Evolutionary conservation across 2,113 vertebrate species (phyloP).

Genomic region (Anarrhichthys ocellatus): DNA sequence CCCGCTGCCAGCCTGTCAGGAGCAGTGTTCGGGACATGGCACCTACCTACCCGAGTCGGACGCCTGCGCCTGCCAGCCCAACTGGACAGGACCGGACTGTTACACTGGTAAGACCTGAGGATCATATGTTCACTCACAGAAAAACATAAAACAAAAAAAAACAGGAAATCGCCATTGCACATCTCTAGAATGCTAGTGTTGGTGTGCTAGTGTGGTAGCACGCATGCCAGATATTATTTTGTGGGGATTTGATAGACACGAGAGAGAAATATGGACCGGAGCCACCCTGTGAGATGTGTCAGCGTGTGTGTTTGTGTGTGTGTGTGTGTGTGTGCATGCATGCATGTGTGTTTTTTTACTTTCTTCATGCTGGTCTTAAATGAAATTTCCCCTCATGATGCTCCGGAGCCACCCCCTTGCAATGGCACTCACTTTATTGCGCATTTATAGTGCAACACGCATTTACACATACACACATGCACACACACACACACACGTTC

Average conservation of each 20-base stretch:
- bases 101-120: constrained; percentile 86
- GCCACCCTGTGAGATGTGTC: constrained; percentile 48
- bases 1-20: constrained; percentile 91
- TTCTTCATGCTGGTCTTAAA: constrained; percentile 67
- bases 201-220: constrained; percentile 50
- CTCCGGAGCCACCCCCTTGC: constrained; percentile 7
- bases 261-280: constrained; percentile 53
- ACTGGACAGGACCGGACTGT: constrained; percentile 95
- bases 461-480: not conserved
- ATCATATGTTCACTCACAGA: constrained; percentile 42
- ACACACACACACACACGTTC: constrained; percentile 15
- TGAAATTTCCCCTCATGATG: constrained; percentile 72
- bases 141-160: constrained; percentile 4
- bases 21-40: constrained; percentile 95
- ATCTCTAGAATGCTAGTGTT: constrained; percentile 47
- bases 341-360: constrained; percentile 29
- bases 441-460: constrained; percentile 35
- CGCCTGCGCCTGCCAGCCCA: constrained; percentile 91
- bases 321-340: constrained; percentile 6
- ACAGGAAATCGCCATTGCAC: constrained; percentile 30
- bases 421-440: constrained; percentile 6
- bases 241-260: constrained; percentile 61
- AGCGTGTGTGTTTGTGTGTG: too few relatives aligned
- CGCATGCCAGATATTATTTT: constrained; percentile 60
- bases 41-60: constrained; percentile 90